Evolutionary conservation across 2,888 invertebrate species (phyloP).

Genomic region (Scaeva pyrastri): DNA sequence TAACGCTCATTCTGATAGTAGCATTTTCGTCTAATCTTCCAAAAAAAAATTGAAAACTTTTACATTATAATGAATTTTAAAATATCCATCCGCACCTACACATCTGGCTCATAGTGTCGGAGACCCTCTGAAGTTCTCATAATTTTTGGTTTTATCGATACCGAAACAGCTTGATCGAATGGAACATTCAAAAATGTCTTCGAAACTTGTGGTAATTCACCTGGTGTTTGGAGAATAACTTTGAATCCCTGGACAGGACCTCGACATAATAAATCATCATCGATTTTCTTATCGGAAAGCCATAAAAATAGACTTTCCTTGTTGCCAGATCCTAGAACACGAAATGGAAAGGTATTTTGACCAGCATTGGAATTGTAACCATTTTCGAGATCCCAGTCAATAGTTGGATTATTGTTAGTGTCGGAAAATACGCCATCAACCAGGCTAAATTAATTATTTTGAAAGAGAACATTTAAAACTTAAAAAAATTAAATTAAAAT

Average conservation of each 20-base stretch:
- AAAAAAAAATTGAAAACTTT: neutral
- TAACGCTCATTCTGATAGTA: constrained; percentile 32
- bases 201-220: constrained; percentile 77
- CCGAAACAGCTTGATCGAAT: constrained; percentile 87
- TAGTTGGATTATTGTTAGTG: neutral
- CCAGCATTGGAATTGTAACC: constrained; percentile 6
- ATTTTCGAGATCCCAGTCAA: constrained; percentile 28
- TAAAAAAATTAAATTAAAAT: too few species aligned
- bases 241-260: constrained; percentile 44
- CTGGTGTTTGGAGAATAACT: constrained; percentile 53
- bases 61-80: neutral
- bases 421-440: constrained; percentile 3
- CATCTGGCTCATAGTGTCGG: constrained; percentile 85
- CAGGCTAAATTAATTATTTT: neutral
- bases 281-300: neutral
- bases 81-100: constrained; percentile 1
- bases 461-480: neutral
- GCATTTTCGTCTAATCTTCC: constrained; percentile 6
- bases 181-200: constrained; percentile 88
- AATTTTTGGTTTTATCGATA: constrained; percentile 88
- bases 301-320: constrained; percentile 19
- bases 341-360: constrained; percentile 22
- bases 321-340: constrained; percentile 16
- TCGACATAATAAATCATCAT: constrained; percentile 31
- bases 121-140: constrained; percentile 88